Evolutionary conservation across 2,797 vertebrate species (phyloP), one percentile per base, ranked within the genome.

Genomic region (Ptychobarbus kaznakovi): DNA sequence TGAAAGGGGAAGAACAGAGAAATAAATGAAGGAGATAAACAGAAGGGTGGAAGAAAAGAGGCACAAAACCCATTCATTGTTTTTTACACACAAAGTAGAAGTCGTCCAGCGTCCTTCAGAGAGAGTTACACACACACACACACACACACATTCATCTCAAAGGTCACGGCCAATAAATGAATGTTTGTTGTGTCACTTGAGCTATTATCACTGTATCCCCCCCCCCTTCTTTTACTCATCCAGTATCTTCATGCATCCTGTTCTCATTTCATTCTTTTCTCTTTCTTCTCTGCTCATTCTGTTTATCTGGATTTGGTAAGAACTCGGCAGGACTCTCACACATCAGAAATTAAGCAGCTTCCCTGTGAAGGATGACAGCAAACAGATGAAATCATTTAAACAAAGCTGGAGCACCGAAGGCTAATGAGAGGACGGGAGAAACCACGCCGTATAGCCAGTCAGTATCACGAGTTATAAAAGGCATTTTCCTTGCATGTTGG

Each of bases 31-130:
- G 79, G 15, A 76, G 22, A 76, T 70, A 72, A 75, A 38, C 9
- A 25, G 12, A 32, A 66, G 65, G 76, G 58, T 81, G 84, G 83
- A 88, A 56, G 86, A 74, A 78, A 76, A 25, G 87, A 49, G 65
- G 83, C 85, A 81, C 84, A 44, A 90, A 89, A 91, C 91, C 84
- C 93, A 94, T 94, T 89, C 89, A 90, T 93, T 89, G 92, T 92
- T 92, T 92, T 89, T 86, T 61, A 51, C 72, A 32, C 86, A 87
- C 89, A 88, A 87, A 87, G 86, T 88, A 92, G 91, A 94, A 92
- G 92, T 93, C 91, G 88, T 93, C 91, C 92, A 83, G 90, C 88
- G 89, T 90, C 91, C 92, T 93, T 93, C 91, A 93, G 90, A 91
- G 92, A n/a, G 53, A 82, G 85, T 56, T 78, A 51, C 53, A 80